Evolutionary conservation across 1,140 invertebrate genomes (phyloP).

Genomic region (Hyles vespertilio): DNA sequence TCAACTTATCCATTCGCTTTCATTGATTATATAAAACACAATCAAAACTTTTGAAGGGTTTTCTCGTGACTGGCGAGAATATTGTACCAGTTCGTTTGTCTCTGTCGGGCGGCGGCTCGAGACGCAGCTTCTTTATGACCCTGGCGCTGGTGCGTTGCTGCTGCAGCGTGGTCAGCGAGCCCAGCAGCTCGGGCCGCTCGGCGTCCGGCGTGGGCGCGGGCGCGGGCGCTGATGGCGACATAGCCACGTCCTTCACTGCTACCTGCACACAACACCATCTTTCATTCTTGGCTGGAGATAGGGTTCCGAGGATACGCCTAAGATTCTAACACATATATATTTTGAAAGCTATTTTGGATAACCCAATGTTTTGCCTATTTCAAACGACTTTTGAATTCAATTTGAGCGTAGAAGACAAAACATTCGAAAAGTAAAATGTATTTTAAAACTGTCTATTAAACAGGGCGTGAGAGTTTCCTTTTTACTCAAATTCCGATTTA

Average conservation of each 20-base stretch:
- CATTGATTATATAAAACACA: too few species aligned
- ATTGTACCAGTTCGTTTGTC: conserved; percentile 13
- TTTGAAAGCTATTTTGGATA: neutral
- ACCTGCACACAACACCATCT: neutral
- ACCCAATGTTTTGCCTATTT: neutral
- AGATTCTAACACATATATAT: too few species aligned
- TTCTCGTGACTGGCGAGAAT: too few species aligned
- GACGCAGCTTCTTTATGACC: conserved; percentile 80
- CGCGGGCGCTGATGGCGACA: conserved; percentile 36
- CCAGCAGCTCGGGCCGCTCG: conserved; percentile 73
- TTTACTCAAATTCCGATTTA: too few species aligned
- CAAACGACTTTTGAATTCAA: too few species aligned
- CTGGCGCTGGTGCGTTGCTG: conserved; percentile 80
- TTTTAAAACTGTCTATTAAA: neutral
- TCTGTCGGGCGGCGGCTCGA: conserved; percentile 63
- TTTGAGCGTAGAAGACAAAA: too few species aligned
- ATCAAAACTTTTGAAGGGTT: too few species aligned
- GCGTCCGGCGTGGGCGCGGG: conserved; percentile 17
- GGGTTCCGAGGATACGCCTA: too few species aligned
- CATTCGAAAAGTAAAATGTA: too few species aligned
- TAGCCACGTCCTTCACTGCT: conserved; percentile 29
- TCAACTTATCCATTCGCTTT: too few species aligned
- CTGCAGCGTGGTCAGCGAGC: conserved; percentile 78
- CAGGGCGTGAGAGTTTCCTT: too few species aligned
- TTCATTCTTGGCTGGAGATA: too few species aligned